Evolutionary conservation across 2,888 invertebrate species (phyloP).

Genomic region (Melitaea athalia): DNA sequence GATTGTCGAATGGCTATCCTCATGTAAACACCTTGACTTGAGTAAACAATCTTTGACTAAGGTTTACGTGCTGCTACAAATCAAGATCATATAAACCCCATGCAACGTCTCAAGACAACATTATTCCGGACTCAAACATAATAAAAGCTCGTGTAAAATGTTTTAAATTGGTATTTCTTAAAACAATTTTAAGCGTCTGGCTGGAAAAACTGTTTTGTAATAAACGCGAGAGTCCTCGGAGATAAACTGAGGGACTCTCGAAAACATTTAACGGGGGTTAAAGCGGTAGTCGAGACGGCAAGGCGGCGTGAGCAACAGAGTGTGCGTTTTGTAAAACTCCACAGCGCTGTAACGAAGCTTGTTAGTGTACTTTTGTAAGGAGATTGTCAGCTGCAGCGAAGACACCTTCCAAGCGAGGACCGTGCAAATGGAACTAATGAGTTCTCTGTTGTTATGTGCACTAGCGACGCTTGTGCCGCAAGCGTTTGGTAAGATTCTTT

Average conservation of each 20-base stretch:
- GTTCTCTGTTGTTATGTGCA: conserved; percentile 66
- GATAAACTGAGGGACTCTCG: conserved; percentile 51
- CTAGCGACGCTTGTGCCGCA: conserved; percentile 57
- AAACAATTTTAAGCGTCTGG: not conserved
- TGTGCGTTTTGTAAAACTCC: conserved; percentile 65
- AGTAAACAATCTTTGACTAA: conserved; percentile 44
- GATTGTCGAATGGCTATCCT: conserved; percentile 56
- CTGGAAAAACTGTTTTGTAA: conserved; percentile 24
- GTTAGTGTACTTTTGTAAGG: conserved; percentile 73
- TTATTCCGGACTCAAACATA: conserved; percentile 28
- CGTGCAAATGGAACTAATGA: conserved; percentile 76
- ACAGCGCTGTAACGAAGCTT: conserved; percentile 71
- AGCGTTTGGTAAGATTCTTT: conserved; percentile 60
- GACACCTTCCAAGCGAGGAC: conserved; percentile 61
- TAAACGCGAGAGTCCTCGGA: conserved; percentile 30
- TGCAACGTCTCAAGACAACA: conserved; percentile 40
- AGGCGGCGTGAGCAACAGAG: conserved; percentile 49
- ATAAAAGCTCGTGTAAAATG: not conserved
- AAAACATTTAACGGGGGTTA: conserved; percentile 54
- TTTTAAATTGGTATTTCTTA: conserved; percentile 16
- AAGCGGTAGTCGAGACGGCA: conserved; percentile 42
- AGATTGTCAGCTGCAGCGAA: conserved; percentile 65
- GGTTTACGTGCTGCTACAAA: conserved; percentile 29
- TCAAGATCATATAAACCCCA: conserved; percentile 48
- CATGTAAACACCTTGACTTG: conserved; percentile 50